phyloP scores from a whole-genome alignment of 1,140 invertebrate species.

The Cephus cinctus region DNA sequence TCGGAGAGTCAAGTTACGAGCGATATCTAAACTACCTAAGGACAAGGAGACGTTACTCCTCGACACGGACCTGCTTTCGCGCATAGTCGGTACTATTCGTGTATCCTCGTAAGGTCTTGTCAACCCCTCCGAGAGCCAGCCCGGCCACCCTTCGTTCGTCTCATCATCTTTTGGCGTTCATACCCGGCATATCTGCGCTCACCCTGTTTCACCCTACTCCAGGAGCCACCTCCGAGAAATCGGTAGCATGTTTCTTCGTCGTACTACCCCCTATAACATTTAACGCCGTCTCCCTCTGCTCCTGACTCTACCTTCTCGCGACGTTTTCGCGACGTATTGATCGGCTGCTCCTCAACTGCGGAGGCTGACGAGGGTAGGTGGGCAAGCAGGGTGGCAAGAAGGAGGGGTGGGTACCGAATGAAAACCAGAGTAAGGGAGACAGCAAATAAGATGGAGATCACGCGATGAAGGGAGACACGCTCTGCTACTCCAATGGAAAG shows the following conservation, averaged over 20 bases:
- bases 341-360: slow-evolving; percentile 38
- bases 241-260: slow-evolving; percentile 32
- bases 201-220: too few species aligned
- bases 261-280: slow-evolving; percentile 16
- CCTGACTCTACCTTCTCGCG: slow-evolving; percentile 24
- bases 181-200: slow-evolving; percentile 35
- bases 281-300: slow-evolving; percentile 9
- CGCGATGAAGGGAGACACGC: slow-evolving; percentile 5
- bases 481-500: slow-evolving; percentile 5
- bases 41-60: too few species aligned
- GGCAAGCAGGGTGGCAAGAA: slow-evolving; percentile 9
- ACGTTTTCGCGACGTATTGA: slow-evolving; percentile 47
- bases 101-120: slow-evolving; percentile 25
- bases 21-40: too few species aligned
- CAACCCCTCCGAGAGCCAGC: slow-evolving; percentile 34
- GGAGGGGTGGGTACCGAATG: slow-evolving; percentile 3
- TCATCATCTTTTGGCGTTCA: slow-evolving; percentile 54
- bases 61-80: slow-evolving; percentile 22
- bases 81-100: slow-evolving; percentile 17
- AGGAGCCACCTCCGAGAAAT: slow-evolving; percentile 35
- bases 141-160: slow-evolving; percentile 39
- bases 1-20: too few species aligned
- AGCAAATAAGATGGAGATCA: slow-evolving; percentile 6
- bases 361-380: slow-evolving; percentile 26
- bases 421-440: slow-evolving; percentile 4